Evolutionary conservation across 2,888 invertebrate genomes (phyloP), one percentile per base, ranked within the genome.

Genomic region (Agrochola lychnidis): DNA sequence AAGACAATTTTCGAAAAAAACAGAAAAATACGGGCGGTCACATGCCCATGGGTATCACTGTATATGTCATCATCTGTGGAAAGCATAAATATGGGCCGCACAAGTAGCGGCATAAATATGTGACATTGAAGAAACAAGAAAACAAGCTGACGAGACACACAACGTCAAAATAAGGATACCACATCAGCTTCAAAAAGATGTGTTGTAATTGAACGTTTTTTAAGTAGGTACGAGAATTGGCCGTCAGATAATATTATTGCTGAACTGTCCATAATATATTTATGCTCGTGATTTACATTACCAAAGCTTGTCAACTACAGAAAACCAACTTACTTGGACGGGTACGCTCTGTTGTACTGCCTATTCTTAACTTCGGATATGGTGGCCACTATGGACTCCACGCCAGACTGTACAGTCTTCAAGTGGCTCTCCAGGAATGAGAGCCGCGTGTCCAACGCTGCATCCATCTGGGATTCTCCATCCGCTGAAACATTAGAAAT

Each of bases 321-420:
- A 36, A 51, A 70, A 57, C 16, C 16, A 56, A 90, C 92, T 89
- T 84, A 94, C 95, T 92, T 94, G 36, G 6, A 9, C 6, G 81
- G 14, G 61, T 79, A 87, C 12, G 89, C 85, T 79, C 91, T 92
- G 4, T 85, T 42, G 36, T 88, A 88, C 79, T 95, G 95, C 16
- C 95, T 90, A 79, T 88, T 94, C 86, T 96, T 95, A 53, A 96
- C 96, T 82, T 96, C 95, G 0, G 94, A 89, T 76, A 96, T 95
- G n/a, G 93, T 94, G 7, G 92, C 30, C 4, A 94, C 92, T 36
- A 96, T 94, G 4, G 94, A 91, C 0, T 96, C 95, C 14, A 96
- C 94, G 3, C 93, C 94, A 2, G 87, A 68, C 84, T 93, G 87
- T 22, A 96, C 89, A 6, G 87, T 88, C 82, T 95, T 94, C 66